Evolutionary conservation across 2,113 vertebrate genomes (phyloP), one percentile per base, ranked within the genome.

Genomic region (Anolis carolinensis): DNA sequence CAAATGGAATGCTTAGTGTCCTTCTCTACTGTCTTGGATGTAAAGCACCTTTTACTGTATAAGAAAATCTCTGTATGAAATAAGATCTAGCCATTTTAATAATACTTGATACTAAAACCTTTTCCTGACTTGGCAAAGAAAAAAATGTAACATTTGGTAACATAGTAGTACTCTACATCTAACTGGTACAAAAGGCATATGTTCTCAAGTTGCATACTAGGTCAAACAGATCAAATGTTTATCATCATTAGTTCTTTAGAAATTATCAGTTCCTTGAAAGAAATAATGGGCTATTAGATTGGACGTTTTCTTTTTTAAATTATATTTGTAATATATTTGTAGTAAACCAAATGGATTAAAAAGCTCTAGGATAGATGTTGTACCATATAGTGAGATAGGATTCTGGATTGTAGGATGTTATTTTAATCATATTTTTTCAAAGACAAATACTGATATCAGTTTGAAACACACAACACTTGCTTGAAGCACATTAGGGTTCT

Each of bases 81-180:
- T 90, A 74, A 90, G 21, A 59, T 83, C 86, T 44, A 30, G 2
- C 90, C 62, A 21, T 67, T 87, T 89, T 92, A 88, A 83, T 89
- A 91, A 77, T 78, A 79, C 79, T 89, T 21, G 6, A 16, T 86
- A 70, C 70, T 85, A 74, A 62, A 1, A 0, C 32, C 8, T 93
- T 88, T 84, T 95, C 79, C 21, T 81, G 63, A 5, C 7, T 89
- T 93, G 91, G 86, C 92, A 94, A 70, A 82, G 27, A 90, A 83
- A 87, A 89, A 65, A 11, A 1, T 75, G 75, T 72, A 83, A 48
- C 91, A 91, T 95, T 94, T 95, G 93, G 90, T 87, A 92, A 85
- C 11, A 23, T 89, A 92, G 91, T 90, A 89, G 90, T 90, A 82
- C 80, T 67, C 89, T 94, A 88, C 87, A 67, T 92, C 87, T 94